Base-by-base conservation (phyloP, 2,888 invertebrate genomes). In the Pherbina coryleti region DNA sequence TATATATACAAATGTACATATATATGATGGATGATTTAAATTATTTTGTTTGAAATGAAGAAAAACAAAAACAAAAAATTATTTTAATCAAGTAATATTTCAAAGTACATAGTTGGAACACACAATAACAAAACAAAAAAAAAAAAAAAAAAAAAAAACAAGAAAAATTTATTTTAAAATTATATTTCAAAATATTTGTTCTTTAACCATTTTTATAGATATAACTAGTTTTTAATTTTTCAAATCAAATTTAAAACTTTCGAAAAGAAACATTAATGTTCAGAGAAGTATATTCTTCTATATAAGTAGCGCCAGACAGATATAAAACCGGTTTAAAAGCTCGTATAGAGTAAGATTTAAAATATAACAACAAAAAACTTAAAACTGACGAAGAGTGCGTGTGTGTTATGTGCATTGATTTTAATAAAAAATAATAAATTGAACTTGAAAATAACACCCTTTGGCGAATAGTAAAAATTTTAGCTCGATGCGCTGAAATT, bases 361-460 rank as follows among this genome's bases (percentile, higher is more conserved):
- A 81, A 62, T 55, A 60, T 55, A 66, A 75, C 60, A n/a, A 55
- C 75, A 76, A 75, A 84, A 83, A 83, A 82, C 82, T 82, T 82
- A 86, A 87, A 87, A 87, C 85, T 87, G 87, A 87, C 87, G 88
- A 87, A 88, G 88, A 83, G 86, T 86, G 86, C 87, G 86, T 87
- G 85, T 84, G 55, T 72, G 44, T 82, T 79, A 79, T 85, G 82
- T 83, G 85, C 86, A 85, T 87, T 86, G 82, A 85, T 85, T 83
- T 82, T 82, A 74, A 76, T 44, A 82, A 81, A 80, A 74, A 78
- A 72, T 78, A 79, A 78, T 44, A 19, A 76, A 49, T 11, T 73
- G 5, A 31, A 44, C 44, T 44, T 44, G 11, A 44, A 44, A 44
- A 37, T 37, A 1, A 44, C 14, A 44, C 44, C 44, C 1, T 11